Base-by-base conservation (phyloP, 1,140 invertebrate genomes). In the Potamilus streckersoni region DNA sequence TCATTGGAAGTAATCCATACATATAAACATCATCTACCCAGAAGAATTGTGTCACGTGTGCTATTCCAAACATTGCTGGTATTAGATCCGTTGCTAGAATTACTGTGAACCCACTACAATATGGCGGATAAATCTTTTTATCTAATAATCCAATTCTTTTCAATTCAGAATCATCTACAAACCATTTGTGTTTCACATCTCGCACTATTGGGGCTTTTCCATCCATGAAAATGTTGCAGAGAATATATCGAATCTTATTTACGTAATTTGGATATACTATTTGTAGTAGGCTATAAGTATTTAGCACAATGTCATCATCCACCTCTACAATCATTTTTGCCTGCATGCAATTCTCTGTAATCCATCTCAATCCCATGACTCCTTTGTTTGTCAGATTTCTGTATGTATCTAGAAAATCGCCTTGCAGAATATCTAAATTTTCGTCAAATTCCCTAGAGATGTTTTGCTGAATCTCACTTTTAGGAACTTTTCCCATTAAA, bases 361-460 rank as follows among this genome's bases (percentile, higher is more conserved):
- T 92, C 93, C 95, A 96, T 85, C 95, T 95, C 38, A 96, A 92
- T 11, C 92, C 93, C 93, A 95, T 95, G 2, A 94, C 93, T 83
- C 97, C 95, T 73, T 89, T 89, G 59, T 85, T 78, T 6, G 87
- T 89, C 8, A 88, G 71, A 73, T 88, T 89, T 66, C 81, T 81
- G 65, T 89, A 87, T 2, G 84, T 83, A 74, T 89, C 88, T 15
- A 83, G 49, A 71, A 89, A 89, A 27, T 81, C 70, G 0, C 86
- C 86, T 71, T 89, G 86, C 3, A 89, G 78, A 17, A 89, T 82
- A 65, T 89, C 88, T 15, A 69, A 66, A 69, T 85, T 79, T 11
- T 63, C 68, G 31, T 68, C 27, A 49, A 63, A 80, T 67, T 87
- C 85, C 20, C 73, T 76, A 59, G 80, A 76, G 23, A 86, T 75